These are phyloP conservation scores for Petrocephalus microphthalmus DNA, from an alignment of 2,113 vertebrate genomes.

Conservation along the genomic window DNA sequence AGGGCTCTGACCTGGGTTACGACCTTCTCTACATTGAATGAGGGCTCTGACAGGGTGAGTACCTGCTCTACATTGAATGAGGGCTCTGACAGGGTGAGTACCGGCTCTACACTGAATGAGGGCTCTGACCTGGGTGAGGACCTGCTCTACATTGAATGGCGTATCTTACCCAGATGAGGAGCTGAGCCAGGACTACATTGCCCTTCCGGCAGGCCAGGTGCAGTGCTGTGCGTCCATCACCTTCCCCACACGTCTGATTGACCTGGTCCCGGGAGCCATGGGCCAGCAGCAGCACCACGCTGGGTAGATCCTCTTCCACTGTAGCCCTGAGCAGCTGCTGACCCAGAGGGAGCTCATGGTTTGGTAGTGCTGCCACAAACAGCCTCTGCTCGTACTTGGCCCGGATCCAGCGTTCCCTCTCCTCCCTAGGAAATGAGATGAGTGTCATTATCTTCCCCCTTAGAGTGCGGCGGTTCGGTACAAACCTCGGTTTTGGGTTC, in stretches of 20 bases:
- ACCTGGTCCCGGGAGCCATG: conserved; percentile 86
- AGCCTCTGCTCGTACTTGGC: conserved; percentile 94
- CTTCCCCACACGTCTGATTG: conserved; percentile 89
- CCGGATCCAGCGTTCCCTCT: conserved; percentile 92
- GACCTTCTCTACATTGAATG: too few species aligned
- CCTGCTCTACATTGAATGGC: too few species aligned
- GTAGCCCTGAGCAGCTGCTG: conserved; percentile 82
- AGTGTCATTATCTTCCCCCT: background rate
- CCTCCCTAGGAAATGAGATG: conserved; percentile 69
- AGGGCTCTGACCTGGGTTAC: too few species aligned
- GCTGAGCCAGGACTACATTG: conserved; percentile 82
- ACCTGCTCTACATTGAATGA: too few species aligned
- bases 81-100: too few species aligned
- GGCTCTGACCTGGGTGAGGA: too few species aligned
- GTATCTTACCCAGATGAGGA: conserved; percentile 92
- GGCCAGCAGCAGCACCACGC: conserved; percentile 82
- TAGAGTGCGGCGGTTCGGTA: background rate
- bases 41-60: too few species aligned
- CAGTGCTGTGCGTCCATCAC: conserved; percentile 81
- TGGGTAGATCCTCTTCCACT: conserved; percentile 79
- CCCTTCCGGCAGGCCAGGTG: conserved; percentile 86
- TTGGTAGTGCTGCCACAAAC: conserved; percentile 74
- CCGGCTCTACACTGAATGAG: too few species aligned
- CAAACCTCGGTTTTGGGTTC: background rate
- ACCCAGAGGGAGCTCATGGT: conserved; percentile 76